These are phyloP conservation scores for Ceratina japonica DNA, from an alignment of 1,140 invertebrate genomes.

Conservation along the genomic window DNA sequence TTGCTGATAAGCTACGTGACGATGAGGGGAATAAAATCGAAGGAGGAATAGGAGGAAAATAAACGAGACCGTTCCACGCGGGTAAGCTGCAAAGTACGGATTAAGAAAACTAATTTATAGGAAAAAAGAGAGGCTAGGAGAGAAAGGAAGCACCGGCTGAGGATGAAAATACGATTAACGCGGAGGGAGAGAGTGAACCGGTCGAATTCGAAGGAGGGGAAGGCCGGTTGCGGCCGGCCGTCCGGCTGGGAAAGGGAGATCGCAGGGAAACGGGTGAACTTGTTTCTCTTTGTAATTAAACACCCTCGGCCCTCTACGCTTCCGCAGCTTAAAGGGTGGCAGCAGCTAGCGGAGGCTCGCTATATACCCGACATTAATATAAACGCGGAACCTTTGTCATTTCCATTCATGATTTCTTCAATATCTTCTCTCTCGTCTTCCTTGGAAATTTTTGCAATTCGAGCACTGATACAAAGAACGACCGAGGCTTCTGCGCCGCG, in stretches of 20 bases:
- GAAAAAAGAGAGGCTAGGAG: constrained; percentile 3
- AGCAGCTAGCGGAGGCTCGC: background rate
- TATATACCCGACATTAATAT: constrained; percentile 21
- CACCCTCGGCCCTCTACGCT: background rate
- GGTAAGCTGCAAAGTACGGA: constrained; percentile 26
- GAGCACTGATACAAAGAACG: constrained; percentile 12
- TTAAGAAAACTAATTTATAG: constrained; percentile 43
- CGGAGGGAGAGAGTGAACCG: background rate
- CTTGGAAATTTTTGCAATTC: constrained; percentile 35
- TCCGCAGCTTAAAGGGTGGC: too few relatives aligned
- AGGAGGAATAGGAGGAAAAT: too few relatives aligned
- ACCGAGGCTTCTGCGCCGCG: background rate
- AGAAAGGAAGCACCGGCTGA: too few relatives aligned
- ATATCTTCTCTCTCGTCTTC: constrained; percentile 17
- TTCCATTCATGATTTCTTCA: constrained; percentile 24
- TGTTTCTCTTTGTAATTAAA: constrained; percentile 34
- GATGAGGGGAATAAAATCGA: background rate
- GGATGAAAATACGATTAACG: constrained; percentile 29
- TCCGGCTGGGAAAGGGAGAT: background rate
- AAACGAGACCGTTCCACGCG: background rate
- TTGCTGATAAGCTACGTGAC: background rate
- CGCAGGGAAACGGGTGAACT: constrained; percentile 23
- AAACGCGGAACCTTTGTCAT: constrained; percentile 26
- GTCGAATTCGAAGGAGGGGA: background rate
- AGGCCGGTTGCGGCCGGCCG: background rate